These are phyloP conservation scores for Neelides sp. DNA, from an alignment of 1,140 invertebrate species.

Conservation along the genomic window DNA sequence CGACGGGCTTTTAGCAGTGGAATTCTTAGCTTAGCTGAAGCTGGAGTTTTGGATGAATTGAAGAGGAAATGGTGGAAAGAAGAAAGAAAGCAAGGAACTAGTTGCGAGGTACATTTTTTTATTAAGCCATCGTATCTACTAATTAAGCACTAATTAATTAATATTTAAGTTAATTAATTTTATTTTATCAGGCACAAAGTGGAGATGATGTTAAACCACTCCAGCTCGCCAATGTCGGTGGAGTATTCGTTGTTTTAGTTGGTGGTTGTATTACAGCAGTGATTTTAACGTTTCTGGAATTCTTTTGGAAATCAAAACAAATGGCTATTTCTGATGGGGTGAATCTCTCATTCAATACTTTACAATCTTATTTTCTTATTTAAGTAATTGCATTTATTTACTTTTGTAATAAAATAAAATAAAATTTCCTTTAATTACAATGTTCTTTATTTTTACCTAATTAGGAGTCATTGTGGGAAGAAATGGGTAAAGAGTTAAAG, in stretches of 20 bases:
- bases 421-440: not conserved
- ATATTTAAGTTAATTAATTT: not conserved
- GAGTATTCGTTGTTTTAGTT: conserved; percentile 75
- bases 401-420: not conserved
- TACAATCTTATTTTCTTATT: not conserved
- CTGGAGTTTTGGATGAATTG: conserved; percentile 75
- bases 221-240: conserved; percentile 68
- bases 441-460: conserved; percentile 3
- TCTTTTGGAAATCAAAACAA: conserved; percentile 65
- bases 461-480: conserved; percentile 18
- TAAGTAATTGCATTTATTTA: not conserved
- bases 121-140: not conserved
- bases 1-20: conserved; percentile 72
- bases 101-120: conserved; percentile 52
- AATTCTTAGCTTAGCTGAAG: conserved; percentile 82
- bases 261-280: conserved; percentile 51
- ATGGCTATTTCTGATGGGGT: conserved; percentile 65
- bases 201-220: conserved; percentile 35
- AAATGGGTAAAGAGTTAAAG: conserved; percentile 45
- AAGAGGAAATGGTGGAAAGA: conserved; percentile 95
- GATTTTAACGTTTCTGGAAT: conserved; percentile 58
- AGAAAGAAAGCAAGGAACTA: conserved; percentile 66
- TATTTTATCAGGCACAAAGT: conserved; percentile 12
- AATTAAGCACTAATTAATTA: not conserved
- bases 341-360: conserved; percentile 32